Conservation (phyloP, 2,888 invertebrate genomes). For the Allygus modestus region DNA sequence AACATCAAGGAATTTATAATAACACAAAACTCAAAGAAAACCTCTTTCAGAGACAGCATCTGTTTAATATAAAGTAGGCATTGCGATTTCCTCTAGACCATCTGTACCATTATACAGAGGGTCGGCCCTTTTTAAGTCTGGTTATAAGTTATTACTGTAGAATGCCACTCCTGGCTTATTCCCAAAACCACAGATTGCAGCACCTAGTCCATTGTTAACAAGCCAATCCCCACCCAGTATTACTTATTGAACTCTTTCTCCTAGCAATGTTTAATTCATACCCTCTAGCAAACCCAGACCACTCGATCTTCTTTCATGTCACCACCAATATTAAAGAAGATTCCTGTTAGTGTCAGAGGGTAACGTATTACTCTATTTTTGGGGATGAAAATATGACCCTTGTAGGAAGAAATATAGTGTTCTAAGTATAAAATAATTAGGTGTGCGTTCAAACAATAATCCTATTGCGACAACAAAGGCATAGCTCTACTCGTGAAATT, state of each 20-base stretch:
- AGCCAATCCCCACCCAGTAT: constrained; percentile 6
- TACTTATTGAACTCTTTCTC: constrained; percentile 3
- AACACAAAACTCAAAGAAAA: too few relatives aligned
- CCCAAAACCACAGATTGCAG: constrained; percentile 15
- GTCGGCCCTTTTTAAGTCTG: not conserved
- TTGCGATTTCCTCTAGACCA: not conserved
- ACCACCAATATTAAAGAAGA: not conserved
- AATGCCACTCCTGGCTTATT: not conserved
- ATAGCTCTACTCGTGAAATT: too few relatives aligned
- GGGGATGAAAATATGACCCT: too few relatives aligned
- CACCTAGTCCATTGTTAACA: constrained; percentile 18
- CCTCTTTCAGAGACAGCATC: too few relatives aligned
- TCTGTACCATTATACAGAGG: not conserved
- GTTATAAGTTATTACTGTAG: constrained; percentile 2
- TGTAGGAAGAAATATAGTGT: too few relatives aligned
- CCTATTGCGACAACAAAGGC: too few relatives aligned
- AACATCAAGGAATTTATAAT: too few relatives aligned
- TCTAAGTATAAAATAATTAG: too few relatives aligned
- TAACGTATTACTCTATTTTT: not conserved
- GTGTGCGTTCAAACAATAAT: too few relatives aligned
- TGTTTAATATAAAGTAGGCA: not conserved
- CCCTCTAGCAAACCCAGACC: not conserved
- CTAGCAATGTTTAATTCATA: constrained; percentile 13
- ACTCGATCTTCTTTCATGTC: not conserved
- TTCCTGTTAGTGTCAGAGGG: not conserved